Evolutionary conservation across 2,888 invertebrate genomes (phyloP).

Genomic region (Scaeva pyrastri): DNA sequence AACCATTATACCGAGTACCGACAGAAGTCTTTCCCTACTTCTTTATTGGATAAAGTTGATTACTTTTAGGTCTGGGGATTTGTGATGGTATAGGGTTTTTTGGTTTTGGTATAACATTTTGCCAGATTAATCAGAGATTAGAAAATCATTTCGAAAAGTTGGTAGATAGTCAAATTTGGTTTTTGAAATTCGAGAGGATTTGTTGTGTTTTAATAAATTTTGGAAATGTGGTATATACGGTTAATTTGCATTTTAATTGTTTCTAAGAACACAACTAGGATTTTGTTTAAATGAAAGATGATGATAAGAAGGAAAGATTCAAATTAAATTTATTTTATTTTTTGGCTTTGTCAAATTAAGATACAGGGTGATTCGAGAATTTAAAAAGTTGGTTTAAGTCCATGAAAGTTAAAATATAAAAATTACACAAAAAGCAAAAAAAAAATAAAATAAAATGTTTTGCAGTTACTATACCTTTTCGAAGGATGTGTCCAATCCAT

Average conservation of each 20-base stretch:
- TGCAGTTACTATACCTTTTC: too few relatives aligned
- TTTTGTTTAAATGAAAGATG: too few relatives aligned
- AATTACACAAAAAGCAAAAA: too few relatives aligned
- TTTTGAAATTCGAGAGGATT: slow-evolving; percentile 14
- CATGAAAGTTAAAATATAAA: too few relatives aligned
- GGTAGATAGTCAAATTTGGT: slow-evolving; percentile 24
- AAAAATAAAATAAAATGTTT: too few relatives aligned
- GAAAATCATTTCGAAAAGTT: slow-evolving; percentile 32
- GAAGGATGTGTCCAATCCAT: too few relatives aligned
- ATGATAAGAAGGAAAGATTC: too few relatives aligned
- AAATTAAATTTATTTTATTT: too few relatives aligned
- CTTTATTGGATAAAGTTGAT: slow-evolving; percentile 21
- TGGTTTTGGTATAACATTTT: slow-evolving; percentile 48
- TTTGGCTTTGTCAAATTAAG: too few relatives aligned
- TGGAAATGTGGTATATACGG: not conserved
- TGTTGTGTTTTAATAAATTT: not conserved
- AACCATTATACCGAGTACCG: too few relatives aligned
- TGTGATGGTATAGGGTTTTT: slow-evolving; percentile 10
- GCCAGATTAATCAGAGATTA: slow-evolving; percentile 54
- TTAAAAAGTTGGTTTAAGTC: too few relatives aligned
- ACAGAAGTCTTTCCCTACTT: not conserved
- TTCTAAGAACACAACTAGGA: not conserved
- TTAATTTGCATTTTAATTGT: slow-evolving; percentile 14
- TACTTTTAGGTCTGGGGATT: slow-evolving; percentile 7
- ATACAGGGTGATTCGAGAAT: too few relatives aligned